Base-by-base conservation (phyloP, 1,140 invertebrate genomes). In the Kradibia gibbosae region DNA sequence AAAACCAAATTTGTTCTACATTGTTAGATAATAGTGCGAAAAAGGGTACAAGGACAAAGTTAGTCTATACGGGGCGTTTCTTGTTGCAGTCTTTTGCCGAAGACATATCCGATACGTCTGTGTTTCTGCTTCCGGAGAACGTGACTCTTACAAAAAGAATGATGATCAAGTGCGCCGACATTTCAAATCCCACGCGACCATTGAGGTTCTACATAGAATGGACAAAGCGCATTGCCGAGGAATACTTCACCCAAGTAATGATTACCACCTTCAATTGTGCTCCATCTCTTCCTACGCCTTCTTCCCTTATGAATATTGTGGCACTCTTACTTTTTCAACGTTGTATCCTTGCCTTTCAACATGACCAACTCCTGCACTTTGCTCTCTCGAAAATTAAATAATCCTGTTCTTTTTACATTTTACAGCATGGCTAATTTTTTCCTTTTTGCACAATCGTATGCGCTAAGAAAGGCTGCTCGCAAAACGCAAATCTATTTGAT, bases 151-250 rank as follows among this genome's bases (percentile, higher is more conserved):
- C 97, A 28, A 97, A 96, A 84, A 92, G 97, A 82, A 98, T 99
- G 96, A 94, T 99, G 91, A 98, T 99, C 87, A 99, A 99, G 91
- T 98, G 97, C 91, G 96, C 97, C 0, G 98, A 99, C 91, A 96
- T 99, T 3, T 97, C 96, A 28, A 99, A 99, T 91, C 97, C 97
- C 0, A 95, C 96, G 3, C 91, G 98, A 81, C 96, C 96, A 0
- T 91, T 96, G 75, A 93, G 94, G 62, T 93, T 95, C 72, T 98
- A 97, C 87, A 93, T 96, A 36, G 96, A 97, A 91, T 99, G 98
- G 98, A 96, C 97, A 0, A 93, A 94, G 81, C 93, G 97, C 84
- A 95, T 95, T 48, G 94, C 94, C 1, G 96, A 98, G 88, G 98
- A 99, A 89, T 99, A 99, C 89, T 98, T 97, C 90, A 93, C 94